Base-by-base conservation (phyloP, 2,113 vertebrate species). In the Cygnus atratus region DNA sequence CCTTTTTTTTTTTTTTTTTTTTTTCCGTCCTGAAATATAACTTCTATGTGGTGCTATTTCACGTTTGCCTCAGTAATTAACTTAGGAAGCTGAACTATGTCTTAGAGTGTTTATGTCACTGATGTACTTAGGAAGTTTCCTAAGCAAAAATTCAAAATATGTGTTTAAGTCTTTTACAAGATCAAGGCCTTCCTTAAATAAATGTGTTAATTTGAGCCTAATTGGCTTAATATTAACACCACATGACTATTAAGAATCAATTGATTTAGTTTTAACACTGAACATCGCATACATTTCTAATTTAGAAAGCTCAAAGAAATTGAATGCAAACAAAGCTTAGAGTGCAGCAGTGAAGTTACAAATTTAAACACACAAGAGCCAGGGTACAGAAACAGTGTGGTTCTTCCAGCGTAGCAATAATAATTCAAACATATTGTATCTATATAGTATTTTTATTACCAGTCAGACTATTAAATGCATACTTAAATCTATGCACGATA, bases 381-480 rank as follows among this genome's bases (percentile, higher is more conserved):
- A 89, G 88, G 88, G 70, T 97, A 94, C 66, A 91, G 96, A 93
- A 97, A 95, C 86, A 89, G 73, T 87, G 80, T 2, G 5, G 80
- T 94, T 94, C 94, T 88, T 94, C 80, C 83, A 93, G 84, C 0
- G 1, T 24, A 92, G 92, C 46, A 71, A 92, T 88, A 96, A 94
- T 95, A 96, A 95, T 84, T 96, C 94, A 95, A 93, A 78, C 94
- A 91, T 96, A 96, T 94, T 96, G 92, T 97, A 92, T 89, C 95
- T 92, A 94, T 95, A 96, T 97, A 95, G 79, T 97, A 93, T 95
- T 97, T 97, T 97, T 96, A 97, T 95, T 95, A 92, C 92, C 87
- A 97, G 95, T 95, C 92, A 95, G 81, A 81, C 92, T 97, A 96
- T 96, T 97, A 96, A 97, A 97, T 96, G 94, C 95, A 95, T 97